These are phyloP conservation scores for Lordiphosa andalusiaca DNA, from an alignment of 2,888 invertebrate genomes.

Conservation along the genomic window DNA sequence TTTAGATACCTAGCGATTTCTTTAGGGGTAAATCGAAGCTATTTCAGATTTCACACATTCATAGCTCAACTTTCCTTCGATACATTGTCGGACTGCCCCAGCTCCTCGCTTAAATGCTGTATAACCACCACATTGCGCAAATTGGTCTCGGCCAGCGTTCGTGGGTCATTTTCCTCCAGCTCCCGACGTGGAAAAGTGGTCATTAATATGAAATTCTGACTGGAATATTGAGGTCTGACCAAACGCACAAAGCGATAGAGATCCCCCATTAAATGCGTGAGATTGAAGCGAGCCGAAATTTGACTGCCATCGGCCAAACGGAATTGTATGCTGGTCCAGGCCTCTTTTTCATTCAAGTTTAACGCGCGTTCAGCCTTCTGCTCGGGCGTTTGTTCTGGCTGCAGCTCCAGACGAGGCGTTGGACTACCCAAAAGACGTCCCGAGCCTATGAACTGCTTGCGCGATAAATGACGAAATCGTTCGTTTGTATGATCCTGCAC, in stretches of 20 bases:
- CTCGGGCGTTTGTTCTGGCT: neutral
- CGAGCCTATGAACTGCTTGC: slow-evolving; percentile 51
- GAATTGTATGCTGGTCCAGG: slow-evolving; percentile 51
- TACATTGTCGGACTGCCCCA: neutral
- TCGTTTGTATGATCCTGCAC: slow-evolving; percentile 55
- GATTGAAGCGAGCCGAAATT: slow-evolving; percentile 49
- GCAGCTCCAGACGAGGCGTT: neutral
- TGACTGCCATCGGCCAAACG: slow-evolving; percentile 57
- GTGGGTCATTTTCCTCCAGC: slow-evolving; percentile 42
- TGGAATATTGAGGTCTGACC: slow-evolving; percentile 43
- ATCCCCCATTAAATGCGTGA: slow-evolving; percentile 48
- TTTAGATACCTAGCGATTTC: too few species aligned
- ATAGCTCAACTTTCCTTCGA: slow-evolving; percentile 1
- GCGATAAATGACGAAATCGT: slow-evolving; percentile 37
- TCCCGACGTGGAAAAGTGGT: slow-evolving; percentile 50
- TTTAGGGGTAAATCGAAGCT: too few species aligned
- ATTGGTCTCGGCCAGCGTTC: slow-evolving; percentile 47
- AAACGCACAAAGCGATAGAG: slow-evolving; percentile 54
- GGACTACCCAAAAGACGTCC: slow-evolving; percentile 40
- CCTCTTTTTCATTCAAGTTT: slow-evolving; percentile 25
- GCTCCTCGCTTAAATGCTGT: slow-evolving; percentile 47
- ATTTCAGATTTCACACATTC: slow-evolving; percentile 3
- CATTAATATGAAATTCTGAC: slow-evolving; percentile 37
- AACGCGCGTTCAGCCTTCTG: slow-evolving; percentile 15
- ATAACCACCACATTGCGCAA: slow-evolving; percentile 58